A percentile compares a stretch with the other conserved stretches of the same genome.
phyloP scores from a whole-genome alignment of 2,797 vertebrate genomes.

The Delichon dasypus region DNA sequence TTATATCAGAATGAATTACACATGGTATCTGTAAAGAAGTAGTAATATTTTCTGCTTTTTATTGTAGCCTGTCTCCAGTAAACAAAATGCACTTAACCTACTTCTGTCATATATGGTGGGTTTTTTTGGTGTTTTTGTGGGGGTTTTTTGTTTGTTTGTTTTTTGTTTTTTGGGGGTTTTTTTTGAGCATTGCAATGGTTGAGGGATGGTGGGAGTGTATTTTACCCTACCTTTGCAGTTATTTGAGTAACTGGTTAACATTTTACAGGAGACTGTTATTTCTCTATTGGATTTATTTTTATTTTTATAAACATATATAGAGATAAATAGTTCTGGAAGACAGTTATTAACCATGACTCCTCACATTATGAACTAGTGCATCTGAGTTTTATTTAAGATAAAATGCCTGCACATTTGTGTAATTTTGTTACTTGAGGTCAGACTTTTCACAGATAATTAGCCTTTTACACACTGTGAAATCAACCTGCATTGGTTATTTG shows the following conservation, averaged over 20 bases:
- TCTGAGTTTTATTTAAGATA: slow-evolving; percentile 83
- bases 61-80: slow-evolving; percentile 80
- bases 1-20: slow-evolving; percentile 84
- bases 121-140: no score
- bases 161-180: background rate
- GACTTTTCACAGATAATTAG: slow-evolving; percentile 87
- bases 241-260: slow-evolving; percentile 33
- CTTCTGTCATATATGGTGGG: slow-evolving; percentile 75
- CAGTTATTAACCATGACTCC: slow-evolving; percentile 61
- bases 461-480: slow-evolving; percentile 85
- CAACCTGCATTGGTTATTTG: slow-evolving; percentile 85
- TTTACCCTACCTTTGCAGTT: slow-evolving; percentile 60
- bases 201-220: slow-evolving; percentile 15
- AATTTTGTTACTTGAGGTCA: slow-evolving; percentile 82
- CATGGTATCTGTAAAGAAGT: slow-evolving; percentile 81
- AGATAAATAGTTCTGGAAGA: slow-evolving; percentile 42
- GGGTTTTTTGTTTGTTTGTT: no score
- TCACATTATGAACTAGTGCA: slow-evolving; percentile 60
- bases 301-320: slow-evolving; percentile 23
- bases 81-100: slow-evolving; percentile 84
- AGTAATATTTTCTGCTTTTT: slow-evolving; percentile 82
- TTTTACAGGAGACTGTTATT: slow-evolving; percentile 32
- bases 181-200: slow-evolving; percentile 12
- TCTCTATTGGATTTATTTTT: slow-evolving; percentile 35
- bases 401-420: slow-evolving; percentile 79